Evolutionary conservation across 2,888 invertebrate species (phyloP).

Genomic region (Metellina segmentata): DNA sequence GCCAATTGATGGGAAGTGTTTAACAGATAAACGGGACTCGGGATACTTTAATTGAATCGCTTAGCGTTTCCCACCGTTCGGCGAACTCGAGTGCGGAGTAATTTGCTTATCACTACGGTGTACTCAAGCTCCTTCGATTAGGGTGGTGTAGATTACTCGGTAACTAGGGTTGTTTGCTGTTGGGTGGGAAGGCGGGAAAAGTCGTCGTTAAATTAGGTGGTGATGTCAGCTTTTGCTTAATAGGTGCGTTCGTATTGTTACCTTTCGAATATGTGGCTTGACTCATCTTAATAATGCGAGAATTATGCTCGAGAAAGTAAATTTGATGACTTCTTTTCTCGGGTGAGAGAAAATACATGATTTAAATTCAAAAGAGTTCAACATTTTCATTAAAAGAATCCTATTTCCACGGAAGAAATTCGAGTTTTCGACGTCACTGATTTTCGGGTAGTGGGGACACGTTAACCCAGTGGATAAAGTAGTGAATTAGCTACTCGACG

Average conservation of each 20-base stretch:
- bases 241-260: background rate
- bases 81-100: constrained; percentile 15
- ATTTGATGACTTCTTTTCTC: too few species aligned
- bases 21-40: constrained; percentile 33
- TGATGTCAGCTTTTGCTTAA: background rate
- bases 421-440: too few species aligned
- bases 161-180: background rate
- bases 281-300: too few species aligned
- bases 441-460: too few species aligned
- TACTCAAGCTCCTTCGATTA: constrained; percentile 34
- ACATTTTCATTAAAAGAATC: too few species aligned
- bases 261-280: background rate
- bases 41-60: constrained; percentile 64
- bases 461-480: too few species aligned
- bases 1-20: constrained; percentile 28
- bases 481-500: too few species aligned
- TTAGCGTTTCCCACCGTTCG: constrained; percentile 47
- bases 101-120: constrained; percentile 22
- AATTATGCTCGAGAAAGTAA: too few species aligned
- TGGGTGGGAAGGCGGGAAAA: background rate
- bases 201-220: background rate
- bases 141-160: constrained; percentile 6
- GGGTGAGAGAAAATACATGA: too few species aligned
- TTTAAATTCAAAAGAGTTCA: too few species aligned
- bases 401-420: too few species aligned